Evolutionary conservation across 1,140 invertebrate species (phyloP).

Genomic region (Brachionus rotundiformis): DNA sequence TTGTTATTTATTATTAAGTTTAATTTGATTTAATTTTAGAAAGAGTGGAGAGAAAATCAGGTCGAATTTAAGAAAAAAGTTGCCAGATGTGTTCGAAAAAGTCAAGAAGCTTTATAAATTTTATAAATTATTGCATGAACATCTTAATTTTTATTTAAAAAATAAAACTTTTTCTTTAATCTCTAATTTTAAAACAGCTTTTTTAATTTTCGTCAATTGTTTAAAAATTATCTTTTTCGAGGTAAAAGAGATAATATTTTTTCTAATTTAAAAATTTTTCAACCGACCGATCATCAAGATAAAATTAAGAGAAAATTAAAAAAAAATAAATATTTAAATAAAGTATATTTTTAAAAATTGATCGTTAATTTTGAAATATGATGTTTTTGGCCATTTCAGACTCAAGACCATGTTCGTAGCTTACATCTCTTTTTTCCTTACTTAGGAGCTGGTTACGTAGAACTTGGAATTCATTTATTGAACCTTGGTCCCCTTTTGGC

Average conservation of each 20-base stretch:
- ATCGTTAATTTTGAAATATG: slow-evolving; percentile 7
- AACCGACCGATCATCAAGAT: no score
- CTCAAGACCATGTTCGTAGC: neutral
- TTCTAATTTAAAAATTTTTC: neutral
- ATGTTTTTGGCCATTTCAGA: neutral
- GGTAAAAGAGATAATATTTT: no score
- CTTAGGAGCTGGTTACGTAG: neutral
- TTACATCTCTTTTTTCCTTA: neutral
- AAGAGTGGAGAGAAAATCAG: slow-evolving; percentile 67
- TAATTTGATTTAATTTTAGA: slow-evolving; percentile 68
- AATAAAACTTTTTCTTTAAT: neutral
- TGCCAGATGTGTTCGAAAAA: slow-evolving; percentile 92
- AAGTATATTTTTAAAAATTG: neutral
- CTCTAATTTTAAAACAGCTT: neutral
- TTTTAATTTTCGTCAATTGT: no score
- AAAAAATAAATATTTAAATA: neutral
- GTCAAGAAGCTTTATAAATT: slow-evolving; percentile 74
- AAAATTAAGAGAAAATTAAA: neutral
- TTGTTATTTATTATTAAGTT: no score
- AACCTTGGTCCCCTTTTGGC: neutral
- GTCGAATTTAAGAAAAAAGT: slow-evolving; percentile 96
- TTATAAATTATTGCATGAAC: neutral
- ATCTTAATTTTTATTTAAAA: neutral
- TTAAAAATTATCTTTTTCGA: no score
- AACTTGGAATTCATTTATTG: slow-evolving; percentile 18